A percentile compares a stretch with the other conserved stretches of the same genome.
phyloP scores from a whole-genome alignment of 2,888 invertebrate genomes.

The Agriopis aurantiaria region DNA sequence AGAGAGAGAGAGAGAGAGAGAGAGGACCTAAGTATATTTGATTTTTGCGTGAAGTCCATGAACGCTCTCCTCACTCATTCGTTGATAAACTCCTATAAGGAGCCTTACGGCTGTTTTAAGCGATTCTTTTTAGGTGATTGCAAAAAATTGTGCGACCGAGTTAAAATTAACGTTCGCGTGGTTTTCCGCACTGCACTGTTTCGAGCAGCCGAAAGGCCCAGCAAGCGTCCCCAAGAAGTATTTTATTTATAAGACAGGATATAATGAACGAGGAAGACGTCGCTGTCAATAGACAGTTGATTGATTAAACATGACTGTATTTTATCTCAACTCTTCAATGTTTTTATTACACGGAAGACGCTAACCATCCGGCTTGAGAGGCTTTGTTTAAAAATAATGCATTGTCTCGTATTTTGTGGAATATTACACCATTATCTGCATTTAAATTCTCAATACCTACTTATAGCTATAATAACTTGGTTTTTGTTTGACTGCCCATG shows the following conservation, averaged over 20 bases:
- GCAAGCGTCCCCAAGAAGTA: neutral
- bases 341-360: slow-evolving; percentile 25
- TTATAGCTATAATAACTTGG: neutral
- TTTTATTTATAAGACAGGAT: neutral
- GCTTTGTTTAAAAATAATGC: slow-evolving; percentile 18
- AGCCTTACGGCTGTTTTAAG: too few species aligned
- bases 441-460: neutral
- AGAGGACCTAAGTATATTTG: too few species aligned
- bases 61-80: too few species aligned
- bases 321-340: slow-evolving; percentile 16
- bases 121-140: too few species aligned
- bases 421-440: slow-evolving; percentile 5
- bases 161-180: too few species aligned
- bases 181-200: too few species aligned
- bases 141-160: too few species aligned
- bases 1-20: too few species aligned
- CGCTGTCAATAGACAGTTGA: slow-evolving; percentile 9
- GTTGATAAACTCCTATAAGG: too few species aligned
- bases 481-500: too few species aligned
- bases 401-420: slow-evolving; percentile 21
- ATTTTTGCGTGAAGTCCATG: too few species aligned
- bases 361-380: slow-evolving; percentile 14
- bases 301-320: slow-evolving; percentile 21
- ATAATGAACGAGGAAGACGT: slow-evolving; percentile 3
- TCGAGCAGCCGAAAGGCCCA: too few species aligned